These are phyloP conservation scores for Cardiocondyla obscurior DNA, from an alignment of 1,140 invertebrate species.

Conservation along the genomic window DNA sequence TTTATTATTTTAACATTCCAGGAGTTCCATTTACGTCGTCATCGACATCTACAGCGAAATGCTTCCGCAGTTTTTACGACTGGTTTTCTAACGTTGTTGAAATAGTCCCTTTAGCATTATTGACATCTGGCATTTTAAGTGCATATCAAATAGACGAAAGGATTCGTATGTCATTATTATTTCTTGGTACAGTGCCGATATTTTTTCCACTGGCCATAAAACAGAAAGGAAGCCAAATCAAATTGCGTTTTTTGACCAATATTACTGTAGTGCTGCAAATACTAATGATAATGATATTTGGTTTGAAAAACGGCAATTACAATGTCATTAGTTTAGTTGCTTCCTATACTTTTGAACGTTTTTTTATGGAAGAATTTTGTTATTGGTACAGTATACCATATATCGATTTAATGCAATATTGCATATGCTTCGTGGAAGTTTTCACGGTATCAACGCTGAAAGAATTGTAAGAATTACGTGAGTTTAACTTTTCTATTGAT, in stretches of 20 bases:
- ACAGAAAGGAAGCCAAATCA: constrained; percentile 71
- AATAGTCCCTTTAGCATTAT: constrained; percentile 77
- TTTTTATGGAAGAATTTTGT: constrained; percentile 80
- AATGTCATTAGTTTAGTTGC: constrained; percentile 78
- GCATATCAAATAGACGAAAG: constrained; percentile 71
- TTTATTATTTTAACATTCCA: constrained; percentile 58
- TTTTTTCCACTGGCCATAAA: constrained; percentile 72
- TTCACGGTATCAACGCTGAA: constrained; percentile 77
- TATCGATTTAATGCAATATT: constrained; percentile 79
- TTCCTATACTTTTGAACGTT: constrained; percentile 77
- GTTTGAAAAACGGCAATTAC: constrained; percentile 73
- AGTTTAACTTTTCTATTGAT: neutral
- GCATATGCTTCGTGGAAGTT: constrained; percentile 79
- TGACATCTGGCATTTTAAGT: constrained; percentile 78
- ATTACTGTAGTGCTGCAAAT: constrained; percentile 72
- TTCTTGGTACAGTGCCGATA: constrained; percentile 74
- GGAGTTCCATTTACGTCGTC: constrained; percentile 69
- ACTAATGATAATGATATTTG: constrained; percentile 71
- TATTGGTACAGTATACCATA: constrained; percentile 80
- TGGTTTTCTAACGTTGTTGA: constrained; percentile 77
- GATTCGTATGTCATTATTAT: constrained; percentile 72
- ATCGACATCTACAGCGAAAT: constrained; percentile 63
- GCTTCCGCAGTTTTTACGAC: constrained; percentile 79
- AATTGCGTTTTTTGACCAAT: constrained; percentile 70
- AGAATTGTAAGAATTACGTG: constrained; percentile 69